Evolutionary conservation across 1,140 invertebrate genomes (phyloP), one percentile per base, ranked within the genome.

Genomic region (Drosophila ohnishii): DNA sequence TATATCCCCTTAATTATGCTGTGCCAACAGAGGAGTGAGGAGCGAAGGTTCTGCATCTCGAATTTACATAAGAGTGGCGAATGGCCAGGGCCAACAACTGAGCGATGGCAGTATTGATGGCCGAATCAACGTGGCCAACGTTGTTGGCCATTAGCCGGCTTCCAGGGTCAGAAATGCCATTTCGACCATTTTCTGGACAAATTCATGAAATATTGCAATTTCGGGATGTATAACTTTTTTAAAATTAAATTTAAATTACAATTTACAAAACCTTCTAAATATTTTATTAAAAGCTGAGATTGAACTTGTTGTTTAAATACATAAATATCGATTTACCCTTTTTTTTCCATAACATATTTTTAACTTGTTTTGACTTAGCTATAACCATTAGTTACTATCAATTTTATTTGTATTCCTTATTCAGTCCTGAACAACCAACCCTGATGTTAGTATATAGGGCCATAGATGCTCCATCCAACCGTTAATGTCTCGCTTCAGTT

Each of bases 1-100:
- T 40, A 80, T 85, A 87, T 86, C 71, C 75, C 84, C 87, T 83
- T 87, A 86, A 86, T 86, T 86, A 79, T 73, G 75, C 32, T 45
- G 53, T 60, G 72, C 58, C 61, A 69, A 64, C 53, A 66, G 40
- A 44, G 50, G 45, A 10, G 44, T 8, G 30, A 32, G 28, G 25
- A 35, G 50, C 16, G 6, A 5, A 37, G 32, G 10, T 7, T 19
- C 19, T 28, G 39, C 48, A 39, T 51, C 53, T 50, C 60, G 25
- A 65, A 59, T 85, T 73, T 57, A 39, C 72, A 85, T 69, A 72
- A 75, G 56, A 63, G 64, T 45, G 57, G 30, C 32, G 42, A 64
- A 42, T 65, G 60, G 25, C 44, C 44, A 67, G 28, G 19, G 45
- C 28, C 40, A 63, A 35, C 53, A 44, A 78, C 76, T 58, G 56